Evolutionary conservation across 2,113 vertebrate species (phyloP).

Genomic region (Enhydra lutris): DNA sequence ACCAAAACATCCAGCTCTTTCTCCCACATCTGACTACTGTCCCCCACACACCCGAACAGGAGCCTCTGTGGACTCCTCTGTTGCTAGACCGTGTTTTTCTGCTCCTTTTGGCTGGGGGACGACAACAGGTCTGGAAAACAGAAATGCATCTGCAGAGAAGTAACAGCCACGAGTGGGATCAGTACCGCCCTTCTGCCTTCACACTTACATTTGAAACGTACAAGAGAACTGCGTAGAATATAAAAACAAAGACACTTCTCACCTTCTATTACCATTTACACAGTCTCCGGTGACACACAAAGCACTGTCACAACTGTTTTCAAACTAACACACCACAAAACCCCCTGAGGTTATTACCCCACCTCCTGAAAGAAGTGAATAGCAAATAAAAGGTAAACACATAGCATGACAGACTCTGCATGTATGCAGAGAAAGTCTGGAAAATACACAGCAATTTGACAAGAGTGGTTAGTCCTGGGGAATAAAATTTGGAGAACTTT

Average conservation of each 20-base stretch:
- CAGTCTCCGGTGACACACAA: not conserved
- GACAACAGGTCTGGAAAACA: not conserved
- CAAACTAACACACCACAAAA: not conserved
- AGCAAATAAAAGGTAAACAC: not conserved
- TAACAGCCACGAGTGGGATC: not conserved
- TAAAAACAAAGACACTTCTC: not conserved
- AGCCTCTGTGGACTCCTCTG: not conserved
- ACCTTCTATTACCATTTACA: not conserved
- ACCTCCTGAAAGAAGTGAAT: not conserved
- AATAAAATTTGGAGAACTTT: not conserved
- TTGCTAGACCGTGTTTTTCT: not conserved
- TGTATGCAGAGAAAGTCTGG: not conserved
- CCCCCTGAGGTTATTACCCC: not conserved
- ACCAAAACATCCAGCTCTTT: not conserved
- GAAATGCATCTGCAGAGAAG: not conserved
- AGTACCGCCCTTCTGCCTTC: not conserved
- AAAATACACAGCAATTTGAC: not conserved
- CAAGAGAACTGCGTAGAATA: not conserved
- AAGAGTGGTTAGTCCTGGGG: not conserved
- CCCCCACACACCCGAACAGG: not conserved
- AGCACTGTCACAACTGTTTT: not conserved
- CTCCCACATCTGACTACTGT: not conserved
- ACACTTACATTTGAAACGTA: not conserved
- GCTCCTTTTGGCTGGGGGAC: not conserved
- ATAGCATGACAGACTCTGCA: not conserved